Conservation (phyloP, 1,140 invertebrate species). For the Cydia strobilella region DNA sequence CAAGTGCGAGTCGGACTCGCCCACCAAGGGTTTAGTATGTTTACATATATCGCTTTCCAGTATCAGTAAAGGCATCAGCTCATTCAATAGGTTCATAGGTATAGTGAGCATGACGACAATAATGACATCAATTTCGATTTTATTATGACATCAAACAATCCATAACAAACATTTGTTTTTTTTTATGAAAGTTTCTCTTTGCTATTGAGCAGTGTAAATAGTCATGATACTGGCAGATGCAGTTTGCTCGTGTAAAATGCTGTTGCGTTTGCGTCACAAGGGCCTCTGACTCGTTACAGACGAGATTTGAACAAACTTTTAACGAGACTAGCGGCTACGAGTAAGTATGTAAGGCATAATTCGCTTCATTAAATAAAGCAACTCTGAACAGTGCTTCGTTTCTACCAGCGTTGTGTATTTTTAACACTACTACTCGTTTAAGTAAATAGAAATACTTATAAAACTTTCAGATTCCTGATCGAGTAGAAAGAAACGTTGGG, state of each 20-base stretch:
- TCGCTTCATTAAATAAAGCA: conserved; percentile 17
- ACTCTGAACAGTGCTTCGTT: not conserved
- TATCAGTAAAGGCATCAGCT: no score
- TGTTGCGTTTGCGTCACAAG: conserved; percentile 40
- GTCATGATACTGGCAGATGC: not conserved
- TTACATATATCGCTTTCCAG: no score
- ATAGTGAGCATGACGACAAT: no score
- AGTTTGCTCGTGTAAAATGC: conserved; percentile 27
- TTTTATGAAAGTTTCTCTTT: no score
- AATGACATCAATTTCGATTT: no score
- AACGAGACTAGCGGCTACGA: conserved; percentile 19
- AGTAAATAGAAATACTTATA: not conserved
- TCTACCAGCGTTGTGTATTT: not conserved
- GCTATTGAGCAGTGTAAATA: not conserved
- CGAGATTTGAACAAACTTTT: conserved; percentile 19
- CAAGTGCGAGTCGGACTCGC: no score
- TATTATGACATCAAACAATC: no score
- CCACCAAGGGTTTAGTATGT: no score
- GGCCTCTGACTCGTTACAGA: conserved; percentile 37
- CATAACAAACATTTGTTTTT: no score
- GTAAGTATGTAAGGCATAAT: conserved; percentile 10
- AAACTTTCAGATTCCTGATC: no score
- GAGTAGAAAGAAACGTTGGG: no score
- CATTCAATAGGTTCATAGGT: no score
- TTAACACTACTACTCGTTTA: not conserved